Conservation (phyloP, 2,113 vertebrate genomes). For the Gymnarchus niloticus region DNA sequence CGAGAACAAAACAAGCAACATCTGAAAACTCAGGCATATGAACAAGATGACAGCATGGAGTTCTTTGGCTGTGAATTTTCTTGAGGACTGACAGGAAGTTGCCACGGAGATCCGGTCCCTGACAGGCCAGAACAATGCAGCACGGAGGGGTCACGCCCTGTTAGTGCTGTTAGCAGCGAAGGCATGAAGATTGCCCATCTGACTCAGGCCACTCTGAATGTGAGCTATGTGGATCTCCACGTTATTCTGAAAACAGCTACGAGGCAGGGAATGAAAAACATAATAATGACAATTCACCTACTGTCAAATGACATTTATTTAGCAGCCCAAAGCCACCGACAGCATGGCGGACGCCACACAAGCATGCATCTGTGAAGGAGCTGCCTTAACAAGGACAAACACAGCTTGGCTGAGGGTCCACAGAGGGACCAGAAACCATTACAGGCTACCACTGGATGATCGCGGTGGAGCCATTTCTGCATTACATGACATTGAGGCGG, state of each 20-base stretch:
- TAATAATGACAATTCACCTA: background rate
- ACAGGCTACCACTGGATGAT: background rate
- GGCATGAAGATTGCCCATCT: slow-evolving; percentile 95
- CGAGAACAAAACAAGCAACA: background rate
- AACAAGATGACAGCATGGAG: background rate
- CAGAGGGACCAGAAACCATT: too few species aligned
- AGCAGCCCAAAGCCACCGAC: too few species aligned
- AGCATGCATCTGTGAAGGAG: too few species aligned
- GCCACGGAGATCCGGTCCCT: slow-evolving; percentile 12
- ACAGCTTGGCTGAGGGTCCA: too few species aligned
- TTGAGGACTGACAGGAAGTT: slow-evolving; percentile 14
- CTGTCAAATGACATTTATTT: background rate
- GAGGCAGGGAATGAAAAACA: slow-evolving; percentile 26
- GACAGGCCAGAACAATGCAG: slow-evolving; percentile 44
- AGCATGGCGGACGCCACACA: too few species aligned
- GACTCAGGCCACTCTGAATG: slow-evolving; percentile 97
- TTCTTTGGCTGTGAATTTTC: background rate
- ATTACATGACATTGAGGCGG: background rate
- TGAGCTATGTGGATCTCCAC: slow-evolving; percentile 98
- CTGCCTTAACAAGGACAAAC: too few species aligned
- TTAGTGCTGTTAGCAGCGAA: slow-evolving; percentile 96
- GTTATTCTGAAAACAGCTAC: slow-evolving; percentile 96
- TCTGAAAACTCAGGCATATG: background rate
- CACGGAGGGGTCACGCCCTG: slow-evolving; percentile 70
- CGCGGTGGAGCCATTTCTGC: background rate